phyloP scores from a whole-genome alignment of 2,888 invertebrate species.

The Patella ulyssiponensis region DNA sequence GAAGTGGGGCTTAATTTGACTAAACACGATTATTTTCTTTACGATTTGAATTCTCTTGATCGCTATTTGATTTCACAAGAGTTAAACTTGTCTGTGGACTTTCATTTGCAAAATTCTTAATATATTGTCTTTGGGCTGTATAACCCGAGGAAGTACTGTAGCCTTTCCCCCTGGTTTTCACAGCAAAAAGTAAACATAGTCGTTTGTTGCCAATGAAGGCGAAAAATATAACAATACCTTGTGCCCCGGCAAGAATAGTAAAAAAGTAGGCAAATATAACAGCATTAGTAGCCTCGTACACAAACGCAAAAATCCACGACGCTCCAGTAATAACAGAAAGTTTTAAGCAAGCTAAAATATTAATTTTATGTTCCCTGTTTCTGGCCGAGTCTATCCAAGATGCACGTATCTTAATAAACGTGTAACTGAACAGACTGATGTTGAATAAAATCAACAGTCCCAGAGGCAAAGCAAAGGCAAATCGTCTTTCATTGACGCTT shows the following conservation, averaged over 20 bases:
- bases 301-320: not conserved
- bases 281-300: not conserved
- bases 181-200: not conserved
- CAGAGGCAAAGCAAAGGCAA: not conserved
- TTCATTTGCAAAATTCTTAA: not conserved
- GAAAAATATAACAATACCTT: not conserved
- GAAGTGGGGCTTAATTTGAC: too few relatives aligned
- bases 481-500: not conserved
- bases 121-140: not conserved
- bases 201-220: not conserved
- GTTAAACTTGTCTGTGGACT: not conserved
- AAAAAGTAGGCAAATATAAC: not conserved
- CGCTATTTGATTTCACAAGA: not conserved
- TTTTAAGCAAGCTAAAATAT: conserved; percentile 3
- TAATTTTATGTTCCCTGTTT: conserved; percentile 3
- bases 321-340: not conserved
- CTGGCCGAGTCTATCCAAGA: not conserved
- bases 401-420: not conserved
- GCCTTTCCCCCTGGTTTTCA: not conserved
- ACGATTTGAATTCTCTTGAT: not conserved
- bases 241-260: not conserved
- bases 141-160: not conserved
- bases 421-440: not conserved
- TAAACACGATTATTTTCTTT: too few relatives aligned
- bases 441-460: not conserved